phyloP scores from a whole-genome alignment of 2,113 vertebrate species.

The Cynocephalus volans region DNA sequence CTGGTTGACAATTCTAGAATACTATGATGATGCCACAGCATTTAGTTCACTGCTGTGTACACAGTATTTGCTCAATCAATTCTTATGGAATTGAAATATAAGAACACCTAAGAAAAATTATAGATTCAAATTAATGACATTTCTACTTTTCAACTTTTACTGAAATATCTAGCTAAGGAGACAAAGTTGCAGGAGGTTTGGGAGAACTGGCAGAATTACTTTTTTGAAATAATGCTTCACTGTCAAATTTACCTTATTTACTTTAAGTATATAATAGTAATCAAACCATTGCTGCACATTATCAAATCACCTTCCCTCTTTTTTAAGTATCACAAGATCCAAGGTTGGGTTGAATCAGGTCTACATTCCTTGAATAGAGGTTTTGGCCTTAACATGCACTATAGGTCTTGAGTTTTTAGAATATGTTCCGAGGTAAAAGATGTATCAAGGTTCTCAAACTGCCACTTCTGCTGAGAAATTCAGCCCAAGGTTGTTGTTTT shows the following conservation, averaged over 20 bases:
- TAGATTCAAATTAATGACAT: slow-evolving; percentile 43
- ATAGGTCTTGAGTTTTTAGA: background rate
- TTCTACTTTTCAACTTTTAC: slow-evolving; percentile 56
- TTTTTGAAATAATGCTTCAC: slow-evolving; percentile 25
- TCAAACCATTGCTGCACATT: slow-evolving; percentile 26
- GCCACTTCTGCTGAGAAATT: background rate
- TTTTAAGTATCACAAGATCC: background rate
- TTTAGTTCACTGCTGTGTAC: background rate
- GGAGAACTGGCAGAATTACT: background rate
- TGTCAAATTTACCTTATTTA: slow-evolving; percentile 38
- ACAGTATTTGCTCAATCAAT: background rate
- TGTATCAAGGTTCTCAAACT: background rate
- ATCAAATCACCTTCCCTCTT: background rate
- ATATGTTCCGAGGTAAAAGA: background rate
- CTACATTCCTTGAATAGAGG: background rate
- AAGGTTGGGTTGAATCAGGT: background rate
- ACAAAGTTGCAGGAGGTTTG: background rate
- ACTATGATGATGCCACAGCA: background rate
- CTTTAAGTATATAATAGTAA: slow-evolving; percentile 50
- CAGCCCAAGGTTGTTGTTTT: background rate
- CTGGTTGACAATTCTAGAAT: background rate
- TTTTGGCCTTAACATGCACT: background rate
- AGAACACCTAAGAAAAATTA: slow-evolving; percentile 19
- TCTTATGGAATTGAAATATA: background rate
- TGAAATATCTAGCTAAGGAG: slow-evolving; percentile 35